A percentile compares a stretch with the other conserved stretches of the same genome.
phyloP scores from a whole-genome alignment of 2,797 vertebrate species.

The Erethizon dorsatum region DNA sequence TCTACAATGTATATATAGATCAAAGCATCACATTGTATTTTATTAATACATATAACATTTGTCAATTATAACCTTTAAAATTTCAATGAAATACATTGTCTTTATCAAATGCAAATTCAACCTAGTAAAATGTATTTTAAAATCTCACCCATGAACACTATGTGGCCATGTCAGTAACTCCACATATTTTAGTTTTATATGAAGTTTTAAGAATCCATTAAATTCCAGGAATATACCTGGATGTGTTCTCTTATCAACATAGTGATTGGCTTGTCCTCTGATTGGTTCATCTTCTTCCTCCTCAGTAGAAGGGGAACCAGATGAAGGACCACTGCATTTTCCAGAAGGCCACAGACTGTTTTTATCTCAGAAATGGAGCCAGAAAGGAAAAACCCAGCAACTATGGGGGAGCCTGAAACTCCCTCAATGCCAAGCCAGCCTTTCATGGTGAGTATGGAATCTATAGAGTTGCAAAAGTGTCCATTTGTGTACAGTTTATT shows the following conservation, averaged over 20 bases:
- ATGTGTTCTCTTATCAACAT: background rate
- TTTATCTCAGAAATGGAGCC: background rate
- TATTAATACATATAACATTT: background rate
- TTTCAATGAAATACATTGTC: background rate
- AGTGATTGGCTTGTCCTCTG: background rate
- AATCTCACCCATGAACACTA: background rate
- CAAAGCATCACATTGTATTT: background rate
- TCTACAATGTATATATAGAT: background rate
- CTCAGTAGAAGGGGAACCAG: background rate
- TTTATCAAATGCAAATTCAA: background rate
- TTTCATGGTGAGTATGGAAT: background rate
- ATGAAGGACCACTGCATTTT: background rate
- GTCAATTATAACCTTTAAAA: background rate
- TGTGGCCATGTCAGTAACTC: background rate
- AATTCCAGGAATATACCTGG: background rate
- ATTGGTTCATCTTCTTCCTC: background rate
- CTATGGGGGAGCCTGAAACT: no score
- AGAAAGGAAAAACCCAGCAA: no score
- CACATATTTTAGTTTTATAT: background rate
- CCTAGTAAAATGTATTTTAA: background rate
- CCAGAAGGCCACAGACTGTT: background rate
- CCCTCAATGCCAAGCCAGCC: background rate
- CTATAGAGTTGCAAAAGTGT: background rate
- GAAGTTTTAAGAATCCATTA: background rate
- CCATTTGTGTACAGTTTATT: no score